Conservation (phyloP, 1,140 invertebrate genomes). For the Drosophila rufa region DNA sequence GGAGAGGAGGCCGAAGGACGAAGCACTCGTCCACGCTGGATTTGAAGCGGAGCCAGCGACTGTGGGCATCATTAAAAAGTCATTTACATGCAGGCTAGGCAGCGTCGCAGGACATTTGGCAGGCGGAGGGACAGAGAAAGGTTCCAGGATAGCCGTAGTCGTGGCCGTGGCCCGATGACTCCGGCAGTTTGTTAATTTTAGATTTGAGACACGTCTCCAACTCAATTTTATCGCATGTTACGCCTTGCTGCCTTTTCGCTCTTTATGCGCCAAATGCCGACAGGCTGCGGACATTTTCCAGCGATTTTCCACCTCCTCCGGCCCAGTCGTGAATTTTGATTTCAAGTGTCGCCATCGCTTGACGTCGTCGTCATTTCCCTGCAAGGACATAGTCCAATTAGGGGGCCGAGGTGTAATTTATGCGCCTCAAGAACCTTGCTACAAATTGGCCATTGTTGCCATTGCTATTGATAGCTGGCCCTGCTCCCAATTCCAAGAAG, state of each 20-base stretch:
- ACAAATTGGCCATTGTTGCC: constrained; percentile 79
- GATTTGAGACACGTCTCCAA: constrained; percentile 82
- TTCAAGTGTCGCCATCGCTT: constrained; percentile 58
- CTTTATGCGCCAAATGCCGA: constrained; percentile 47
- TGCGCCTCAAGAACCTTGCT: constrained; percentile 70
- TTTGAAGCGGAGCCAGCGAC: constrained; percentile 1
- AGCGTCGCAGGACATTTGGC: constrained; percentile 64
- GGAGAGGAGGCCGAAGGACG: background rate
- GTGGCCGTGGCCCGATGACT: constrained; percentile 33
- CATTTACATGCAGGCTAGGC: constrained; percentile 78
- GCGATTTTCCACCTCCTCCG: constrained; percentile 2
- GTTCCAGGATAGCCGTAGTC: constrained; percentile 24
- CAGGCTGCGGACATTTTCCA: constrained; percentile 30
- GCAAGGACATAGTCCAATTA: constrained; percentile 66
- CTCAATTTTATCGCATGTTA: constrained; percentile 84
- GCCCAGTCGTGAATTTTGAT: constrained; percentile 69
- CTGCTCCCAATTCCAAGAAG: background rate
- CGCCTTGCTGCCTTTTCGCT: constrained; percentile 80
- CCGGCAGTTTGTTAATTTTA: constrained; percentile 77
- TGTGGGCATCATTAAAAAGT: constrained; percentile 78
- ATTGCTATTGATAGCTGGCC: constrained; percentile 63
- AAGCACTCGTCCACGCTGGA: constrained; percentile 3
- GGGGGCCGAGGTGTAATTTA: constrained; percentile 73
- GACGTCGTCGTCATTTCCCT: constrained; percentile 57
- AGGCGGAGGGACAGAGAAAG: background rate